A percentile compares a stretch with the other conserved stretches of the same genome.
phyloP scores from a whole-genome alignment of 2,888 invertebrate genomes.

The Romanomermis culicivorax region DNA sequence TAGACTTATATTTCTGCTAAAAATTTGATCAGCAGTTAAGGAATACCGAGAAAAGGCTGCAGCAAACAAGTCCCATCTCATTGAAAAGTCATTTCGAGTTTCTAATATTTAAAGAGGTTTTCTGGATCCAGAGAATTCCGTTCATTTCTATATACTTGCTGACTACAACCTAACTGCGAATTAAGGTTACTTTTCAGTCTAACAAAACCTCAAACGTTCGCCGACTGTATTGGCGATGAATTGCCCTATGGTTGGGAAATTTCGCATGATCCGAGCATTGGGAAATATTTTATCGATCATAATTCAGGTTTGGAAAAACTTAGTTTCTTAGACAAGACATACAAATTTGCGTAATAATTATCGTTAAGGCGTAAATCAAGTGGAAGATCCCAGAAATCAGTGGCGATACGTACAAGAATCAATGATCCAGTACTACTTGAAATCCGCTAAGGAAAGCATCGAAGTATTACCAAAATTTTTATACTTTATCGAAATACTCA shows the following conservation, averaged over 20 bases:
- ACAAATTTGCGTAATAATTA: slow-evolving; percentile 13
- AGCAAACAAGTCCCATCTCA: too few species aligned
- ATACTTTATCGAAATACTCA: neutral
- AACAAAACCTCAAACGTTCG: slow-evolving; percentile 86
- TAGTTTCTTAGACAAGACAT: too few species aligned
- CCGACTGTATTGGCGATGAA: slow-evolving; percentile 92
- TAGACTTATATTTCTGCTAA: too few species aligned
- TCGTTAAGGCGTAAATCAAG: slow-evolving; percentile 66
- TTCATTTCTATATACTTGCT: too few species aligned
- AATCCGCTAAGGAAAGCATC: slow-evolving; percentile 79
- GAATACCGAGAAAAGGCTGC: too few species aligned
- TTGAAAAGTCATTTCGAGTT: too few species aligned
- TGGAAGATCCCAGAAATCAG: slow-evolving; percentile 86
- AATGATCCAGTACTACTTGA: slow-evolving; percentile 86
- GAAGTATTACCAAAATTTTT: too few species aligned
- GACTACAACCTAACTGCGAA: too few species aligned
- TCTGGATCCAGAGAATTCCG: too few species aligned
- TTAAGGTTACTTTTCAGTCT: slow-evolving; percentile 66
- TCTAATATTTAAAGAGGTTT: too few species aligned
- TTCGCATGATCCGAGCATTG: slow-evolving; percentile 74
- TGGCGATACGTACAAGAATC: slow-evolving; percentile 88
- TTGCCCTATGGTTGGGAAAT: slow-evolving; percentile 92
- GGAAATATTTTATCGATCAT: slow-evolving; percentile 89
- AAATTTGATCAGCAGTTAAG: too few species aligned
- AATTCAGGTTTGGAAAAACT: too few species aligned